phyloP scores from a whole-genome alignment of 2,113 vertebrate genomes.

The Silurus glanis region DNA sequence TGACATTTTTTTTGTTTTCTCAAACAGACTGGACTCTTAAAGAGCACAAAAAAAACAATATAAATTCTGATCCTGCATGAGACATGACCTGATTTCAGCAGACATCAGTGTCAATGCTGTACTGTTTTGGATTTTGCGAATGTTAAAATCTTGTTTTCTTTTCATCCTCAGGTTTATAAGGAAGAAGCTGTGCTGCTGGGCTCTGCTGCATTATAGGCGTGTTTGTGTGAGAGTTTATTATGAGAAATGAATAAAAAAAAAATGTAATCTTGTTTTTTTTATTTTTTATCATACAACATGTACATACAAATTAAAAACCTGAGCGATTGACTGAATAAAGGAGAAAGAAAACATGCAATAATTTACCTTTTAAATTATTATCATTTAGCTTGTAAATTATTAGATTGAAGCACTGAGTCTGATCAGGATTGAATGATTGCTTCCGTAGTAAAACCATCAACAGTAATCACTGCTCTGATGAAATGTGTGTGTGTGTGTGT shows the following conservation, averaged over 20 bases:
- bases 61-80: background rate
- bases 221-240: background rate
- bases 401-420: background rate
- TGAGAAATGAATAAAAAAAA: background rate
- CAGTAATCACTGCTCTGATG: slow-evolving; percentile 1
- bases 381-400: background rate
- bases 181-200: background rate
- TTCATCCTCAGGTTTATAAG: background rate
- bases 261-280: background rate
- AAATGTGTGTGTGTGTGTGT: background rate
- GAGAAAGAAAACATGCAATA: background rate
- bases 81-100: background rate
- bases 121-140: background rate
- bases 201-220: background rate
- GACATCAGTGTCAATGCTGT: background rate
- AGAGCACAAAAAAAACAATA: background rate
- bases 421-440: background rate
- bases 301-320: background rate
- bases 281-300: background rate
- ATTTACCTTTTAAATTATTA: background rate
- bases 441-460: background rate
- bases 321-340: background rate
- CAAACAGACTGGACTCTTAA: background rate
- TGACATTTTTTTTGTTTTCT: background rate
- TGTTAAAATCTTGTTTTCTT: background rate